phyloP scores from a whole-genome alignment of 2,113 vertebrate genomes.

The Beaufortia kweichowensis region DNA sequence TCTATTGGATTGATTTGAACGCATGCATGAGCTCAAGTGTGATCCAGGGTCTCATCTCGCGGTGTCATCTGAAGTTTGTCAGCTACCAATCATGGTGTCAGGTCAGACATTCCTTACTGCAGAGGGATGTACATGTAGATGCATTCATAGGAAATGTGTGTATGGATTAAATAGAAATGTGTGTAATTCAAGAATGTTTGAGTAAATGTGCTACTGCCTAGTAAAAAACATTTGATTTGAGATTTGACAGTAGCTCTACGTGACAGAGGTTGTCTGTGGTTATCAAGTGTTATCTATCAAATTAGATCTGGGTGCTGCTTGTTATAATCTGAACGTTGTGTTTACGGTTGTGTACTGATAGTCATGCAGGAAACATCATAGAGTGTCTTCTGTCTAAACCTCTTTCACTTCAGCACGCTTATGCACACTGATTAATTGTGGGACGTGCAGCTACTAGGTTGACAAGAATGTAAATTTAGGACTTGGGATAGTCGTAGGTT shows the following conservation, averaged over 20 bases:
- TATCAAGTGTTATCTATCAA: conserved; percentile 1
- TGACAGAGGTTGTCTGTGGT: conserved; percentile 18
- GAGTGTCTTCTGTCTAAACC: conserved; percentile 15
- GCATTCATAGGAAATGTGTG: conserved; percentile 39
- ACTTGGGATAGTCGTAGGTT: conserved; percentile 1
- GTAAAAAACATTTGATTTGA: background rate
- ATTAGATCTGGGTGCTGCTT: conserved; percentile 18
- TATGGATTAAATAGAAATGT: background rate
- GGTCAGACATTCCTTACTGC: background rate
- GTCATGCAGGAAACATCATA: conserved; percentile 14
- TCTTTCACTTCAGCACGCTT: background rate
- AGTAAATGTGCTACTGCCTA: conserved; percentile 6
- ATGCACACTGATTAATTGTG: background rate
- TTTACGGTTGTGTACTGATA: background rate
- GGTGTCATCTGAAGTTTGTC: conserved; percentile 67
- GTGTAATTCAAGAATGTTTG: background rate
- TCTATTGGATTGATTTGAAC: conserved; percentile 50
- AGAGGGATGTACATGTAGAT: background rate
- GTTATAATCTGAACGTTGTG: conserved; percentile 7
- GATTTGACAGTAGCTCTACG: background rate
- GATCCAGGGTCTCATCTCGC: conserved; percentile 56
- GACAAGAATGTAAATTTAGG: conserved; percentile 40
- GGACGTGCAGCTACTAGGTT: conserved; percentile 15
- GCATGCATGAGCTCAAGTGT: conserved; percentile 35
- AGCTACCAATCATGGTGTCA: conserved; percentile 61